These are phyloP conservation scores for Nemotelus nigrinus DNA, from an alignment of 2,888 invertebrate species.

Conservation along the genomic window DNA sequence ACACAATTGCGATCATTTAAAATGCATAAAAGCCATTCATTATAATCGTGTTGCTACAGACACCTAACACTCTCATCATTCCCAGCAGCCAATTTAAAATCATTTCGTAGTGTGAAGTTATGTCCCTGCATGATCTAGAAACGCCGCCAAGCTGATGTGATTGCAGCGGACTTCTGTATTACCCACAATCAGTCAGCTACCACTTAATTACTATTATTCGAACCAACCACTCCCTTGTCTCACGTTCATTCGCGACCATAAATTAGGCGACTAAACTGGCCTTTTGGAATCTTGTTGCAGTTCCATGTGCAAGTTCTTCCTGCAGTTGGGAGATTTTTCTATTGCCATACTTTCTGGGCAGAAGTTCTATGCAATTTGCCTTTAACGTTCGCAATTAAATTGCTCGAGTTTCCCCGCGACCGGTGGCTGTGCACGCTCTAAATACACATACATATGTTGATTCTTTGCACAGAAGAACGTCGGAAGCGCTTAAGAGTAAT, in stretches of 20 bases:
- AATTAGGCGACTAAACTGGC: slow-evolving; percentile 7
- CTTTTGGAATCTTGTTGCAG: neutral
- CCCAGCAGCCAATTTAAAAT: too few species aligned
- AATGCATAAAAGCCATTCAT: too few species aligned
- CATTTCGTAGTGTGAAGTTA: too few species aligned
- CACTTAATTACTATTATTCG: slow-evolving; percentile 30
- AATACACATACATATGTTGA: too few species aligned
- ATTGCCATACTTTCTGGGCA: neutral
- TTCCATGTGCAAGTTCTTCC: neutral
- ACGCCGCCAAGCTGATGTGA: too few species aligned
- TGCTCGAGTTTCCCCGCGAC: neutral
- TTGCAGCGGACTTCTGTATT: neutral
- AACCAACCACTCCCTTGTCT: slow-evolving; percentile 23
- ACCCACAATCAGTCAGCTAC: slow-evolving; percentile 6
- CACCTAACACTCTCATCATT: too few species aligned
- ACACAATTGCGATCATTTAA: too few species aligned
- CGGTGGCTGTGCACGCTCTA: neutral
- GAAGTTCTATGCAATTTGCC: neutral
- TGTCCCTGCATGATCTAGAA: too few species aligned
- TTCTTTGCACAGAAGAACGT: neutral
- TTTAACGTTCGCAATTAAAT: slow-evolving; percentile 20
- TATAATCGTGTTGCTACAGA: too few species aligned
- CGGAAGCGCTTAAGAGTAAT: neutral
- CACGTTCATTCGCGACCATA: slow-evolving; percentile 15
- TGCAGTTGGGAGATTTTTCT: neutral